phyloP scores from a whole-genome alignment of 2,888 invertebrate genomes.

The Cephus sareptanus region DNA sequence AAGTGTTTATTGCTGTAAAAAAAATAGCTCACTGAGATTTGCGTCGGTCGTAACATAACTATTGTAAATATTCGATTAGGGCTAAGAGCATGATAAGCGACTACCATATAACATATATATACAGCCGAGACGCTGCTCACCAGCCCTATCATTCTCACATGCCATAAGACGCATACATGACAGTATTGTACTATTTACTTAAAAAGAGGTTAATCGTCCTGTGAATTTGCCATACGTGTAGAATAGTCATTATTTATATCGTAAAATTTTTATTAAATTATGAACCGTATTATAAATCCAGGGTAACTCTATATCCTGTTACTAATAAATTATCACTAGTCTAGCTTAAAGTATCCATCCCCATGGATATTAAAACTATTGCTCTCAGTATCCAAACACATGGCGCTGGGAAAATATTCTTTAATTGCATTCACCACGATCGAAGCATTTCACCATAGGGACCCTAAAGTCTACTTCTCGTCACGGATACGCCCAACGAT shows the following conservation, averaged over 20 bases:
- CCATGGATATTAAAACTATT: neutral
- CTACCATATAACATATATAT: neutral
- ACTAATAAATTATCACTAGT: neutral
- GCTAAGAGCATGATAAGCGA: neutral
- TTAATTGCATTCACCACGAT: conserved; percentile 28
- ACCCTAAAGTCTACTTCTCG: conserved; percentile 23
- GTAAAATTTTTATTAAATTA: neutral
- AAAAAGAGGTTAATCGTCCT: neutral
- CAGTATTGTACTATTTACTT: neutral
- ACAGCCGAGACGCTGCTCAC: neutral
- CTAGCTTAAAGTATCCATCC: neutral
- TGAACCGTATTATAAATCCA: neutral
- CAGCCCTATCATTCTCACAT: neutral
- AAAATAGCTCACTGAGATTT: neutral
- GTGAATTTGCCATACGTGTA: neutral
- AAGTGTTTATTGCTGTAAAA: neutral
- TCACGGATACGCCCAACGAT: conserved; percentile 52
- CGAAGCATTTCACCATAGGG: conserved; percentile 26
- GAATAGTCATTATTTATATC: neutral
- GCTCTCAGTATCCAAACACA: conserved; percentile 23
- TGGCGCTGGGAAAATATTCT: conserved; percentile 44
- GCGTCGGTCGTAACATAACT: neutral
- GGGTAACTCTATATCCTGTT: neutral
- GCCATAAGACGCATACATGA: neutral
- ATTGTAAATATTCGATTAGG: neutral